Base-by-base conservation (phyloP, 2,888 invertebrate species). In the Brenthis ino region DNA sequence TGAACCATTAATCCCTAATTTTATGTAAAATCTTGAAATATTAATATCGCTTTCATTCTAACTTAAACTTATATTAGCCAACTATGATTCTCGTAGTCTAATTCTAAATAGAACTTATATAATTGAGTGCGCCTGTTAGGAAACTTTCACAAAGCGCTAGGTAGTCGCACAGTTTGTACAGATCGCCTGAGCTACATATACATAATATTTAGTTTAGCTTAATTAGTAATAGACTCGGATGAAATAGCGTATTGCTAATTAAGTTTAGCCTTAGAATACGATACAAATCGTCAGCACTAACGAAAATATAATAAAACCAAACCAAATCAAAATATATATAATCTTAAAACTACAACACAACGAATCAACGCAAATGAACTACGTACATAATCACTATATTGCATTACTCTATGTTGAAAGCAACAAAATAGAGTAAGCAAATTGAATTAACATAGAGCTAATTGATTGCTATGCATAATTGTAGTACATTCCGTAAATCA, bases 401-500 rank as follows among this genome's bases (percentile, higher is more conserved):
- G 37, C 2, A 43, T 43, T 11, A 43, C 1, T 11, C 8, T 43
- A 11, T 43, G 37, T 43, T 43, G 14, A 24, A 24, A 56, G 14
- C 37, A 56, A 56, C 56, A 28, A 28, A 56, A 67, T 57, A 56
- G 20, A 24, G n/a, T 56, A 56, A 57, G 37, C 61, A 61, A 67
- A 67, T 64, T 54, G 63, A 50, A 53, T 54, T 63, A 67, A 20
- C 51, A 56, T 14, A 8, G 67, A 56, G 61, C 56, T 67, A 67
- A 67, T 67, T 67, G 67, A 67, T 67, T 61, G 12, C 56, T 56
- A 37, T 56, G 43, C 61, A 67, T 67, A 67, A 67, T 63, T 67
- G 67, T 56, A 67, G 55, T 67, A 63, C 61, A 67, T 67, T 67
- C 61, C 55, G 67, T 67, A 67, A 67, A 67, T 67, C 61, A 67